phyloP scores from a whole-genome alignment of 35 echinoderm and acorn worm genomes.

The Heliocidaris tuberculata region DNA sequence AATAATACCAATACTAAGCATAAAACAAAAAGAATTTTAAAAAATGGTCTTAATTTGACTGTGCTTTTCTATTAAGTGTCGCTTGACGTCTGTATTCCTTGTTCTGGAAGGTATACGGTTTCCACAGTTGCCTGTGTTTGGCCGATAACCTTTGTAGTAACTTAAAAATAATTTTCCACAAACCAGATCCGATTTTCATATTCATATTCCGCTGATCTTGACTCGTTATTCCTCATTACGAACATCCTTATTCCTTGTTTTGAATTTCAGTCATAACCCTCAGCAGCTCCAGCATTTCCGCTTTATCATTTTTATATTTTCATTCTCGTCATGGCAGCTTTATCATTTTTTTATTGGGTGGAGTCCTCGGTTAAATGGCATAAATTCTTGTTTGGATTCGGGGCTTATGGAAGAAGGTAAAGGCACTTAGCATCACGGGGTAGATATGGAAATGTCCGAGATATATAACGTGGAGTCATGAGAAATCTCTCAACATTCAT shows the following conservation, averaged over 20 bases:
- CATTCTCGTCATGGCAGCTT: not conserved
- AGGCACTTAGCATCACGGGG: not conserved
- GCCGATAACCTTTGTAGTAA: not conserved
- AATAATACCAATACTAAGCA: too few relatives aligned
- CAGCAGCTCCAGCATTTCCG: not conserved
- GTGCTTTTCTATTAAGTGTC: too few relatives aligned
- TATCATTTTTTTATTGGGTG: not conserved
- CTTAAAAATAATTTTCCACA: not conserved
- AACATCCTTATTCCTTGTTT: not conserved
- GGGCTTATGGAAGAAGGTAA: not conserved
- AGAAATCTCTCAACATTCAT: not conserved
- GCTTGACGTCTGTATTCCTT: too few relatives aligned
- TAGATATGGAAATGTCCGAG: not conserved
- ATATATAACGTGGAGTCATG: not conserved
- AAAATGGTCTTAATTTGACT: too few relatives aligned
- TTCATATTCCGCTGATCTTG: not conserved
- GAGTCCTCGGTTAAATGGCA: not conserved
- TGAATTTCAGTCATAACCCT: not conserved
- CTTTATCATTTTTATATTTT: not conserved
- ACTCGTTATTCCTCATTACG: not conserved
- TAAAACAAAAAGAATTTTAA: too few relatives aligned
- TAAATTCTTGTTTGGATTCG: not conserved
- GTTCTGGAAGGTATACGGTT: too few relatives aligned
- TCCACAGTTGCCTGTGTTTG: too few relatives aligned
- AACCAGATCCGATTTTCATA: not conserved